Percentiles rank a stretch among this genome's conserved stretches.
phyloP scores from a whole-genome alignment of 2,888 invertebrate species.

The Busseola fusca region DNA sequence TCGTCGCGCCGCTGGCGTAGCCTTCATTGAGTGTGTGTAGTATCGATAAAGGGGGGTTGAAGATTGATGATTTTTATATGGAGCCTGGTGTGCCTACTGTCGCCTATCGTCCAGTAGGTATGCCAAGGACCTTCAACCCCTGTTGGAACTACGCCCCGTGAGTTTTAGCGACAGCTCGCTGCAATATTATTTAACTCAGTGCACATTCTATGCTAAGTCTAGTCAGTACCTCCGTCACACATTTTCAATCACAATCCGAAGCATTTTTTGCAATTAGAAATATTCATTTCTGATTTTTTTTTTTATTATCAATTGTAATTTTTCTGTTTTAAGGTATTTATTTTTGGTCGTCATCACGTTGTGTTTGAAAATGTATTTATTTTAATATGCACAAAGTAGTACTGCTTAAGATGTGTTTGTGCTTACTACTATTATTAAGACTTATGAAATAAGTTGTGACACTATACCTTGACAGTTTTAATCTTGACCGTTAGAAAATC shows the following conservation, averaged over 20 bases:
- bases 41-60: not conserved
- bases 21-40: not conserved
- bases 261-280: not conserved
- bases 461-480: slow-evolving; percentile 1
- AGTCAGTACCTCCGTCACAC: not conserved
- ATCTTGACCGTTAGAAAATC: not conserved
- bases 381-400: slow-evolving; percentile 21
- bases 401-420: slow-evolving; percentile 10
- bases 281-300: too few species aligned
- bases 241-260: not conserved
- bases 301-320: too few species aligned
- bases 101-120: too few species aligned
- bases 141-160: not conserved
- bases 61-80: too few species aligned
- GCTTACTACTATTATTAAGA: not conserved
- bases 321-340: too few species aligned
- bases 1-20: too few species aligned
- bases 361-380: slow-evolving; percentile 2
- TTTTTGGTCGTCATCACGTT: not conserved
- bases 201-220: slow-evolving; percentile 23
- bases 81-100: too few species aligned
- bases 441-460: not conserved
- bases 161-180: slow-evolving; percentile 19
- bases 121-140: too few species aligned
- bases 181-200: slow-evolving; percentile 28